These are phyloP conservation scores for Dasyurus viverrinus DNA, from an alignment of 2,113 vertebrate genomes.

Conservation along the genomic window DNA sequence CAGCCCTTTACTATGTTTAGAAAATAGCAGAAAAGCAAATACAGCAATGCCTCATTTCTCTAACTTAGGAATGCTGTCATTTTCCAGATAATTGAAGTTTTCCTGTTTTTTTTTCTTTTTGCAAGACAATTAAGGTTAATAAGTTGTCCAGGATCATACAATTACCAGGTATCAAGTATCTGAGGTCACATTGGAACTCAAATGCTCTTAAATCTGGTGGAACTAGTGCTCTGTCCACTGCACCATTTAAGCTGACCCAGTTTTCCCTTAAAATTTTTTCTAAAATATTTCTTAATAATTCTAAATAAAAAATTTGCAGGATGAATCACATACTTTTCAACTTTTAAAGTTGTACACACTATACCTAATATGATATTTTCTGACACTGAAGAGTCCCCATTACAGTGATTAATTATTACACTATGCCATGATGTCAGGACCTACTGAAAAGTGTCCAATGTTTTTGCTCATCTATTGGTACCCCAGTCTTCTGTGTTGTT, in stretches of 20 bases:
- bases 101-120: too few relatives aligned
- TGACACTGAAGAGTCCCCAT: neutral
- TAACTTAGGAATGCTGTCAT: neutral
- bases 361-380: neutral
- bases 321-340: neutral
- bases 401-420: neutral
- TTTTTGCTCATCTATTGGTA: neutral
- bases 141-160: too few relatives aligned
- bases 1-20: constrained; percentile 1
- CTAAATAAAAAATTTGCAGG: neutral
- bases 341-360: neutral
- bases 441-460: neutral
- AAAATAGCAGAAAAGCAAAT: neutral
- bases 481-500: neutral
- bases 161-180: too few relatives aligned
- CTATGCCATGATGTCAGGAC: neutral
- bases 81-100: neutral
- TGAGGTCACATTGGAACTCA: too few relatives aligned
- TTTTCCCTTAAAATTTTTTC: neutral
- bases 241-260: neutral
- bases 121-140: too few relatives aligned
- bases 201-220: too few relatives aligned
- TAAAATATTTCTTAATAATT: neutral
- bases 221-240: too few relatives aligned
- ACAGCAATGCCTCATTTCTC: neutral